Conservation (phyloP, 2,113 vertebrate species). For the Cryptotis parvus region DNA sequence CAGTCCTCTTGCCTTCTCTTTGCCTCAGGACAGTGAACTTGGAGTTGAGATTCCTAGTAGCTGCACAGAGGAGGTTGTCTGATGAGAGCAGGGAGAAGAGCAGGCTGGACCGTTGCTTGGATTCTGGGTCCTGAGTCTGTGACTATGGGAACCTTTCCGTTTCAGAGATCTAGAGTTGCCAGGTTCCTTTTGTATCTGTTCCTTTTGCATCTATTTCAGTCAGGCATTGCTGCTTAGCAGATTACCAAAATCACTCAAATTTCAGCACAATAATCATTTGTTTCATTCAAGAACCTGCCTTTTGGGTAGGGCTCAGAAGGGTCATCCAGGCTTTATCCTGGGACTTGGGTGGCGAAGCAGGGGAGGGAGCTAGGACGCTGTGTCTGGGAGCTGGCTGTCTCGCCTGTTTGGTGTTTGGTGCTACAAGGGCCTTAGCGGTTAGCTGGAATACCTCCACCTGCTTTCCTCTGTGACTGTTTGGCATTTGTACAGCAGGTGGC, state of each 20-base stretch:
- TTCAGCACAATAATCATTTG: background rate
- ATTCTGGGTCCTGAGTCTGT: conserved; percentile 19
- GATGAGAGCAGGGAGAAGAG: conserved; percentile 74
- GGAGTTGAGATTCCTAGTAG: conserved; percentile 72
- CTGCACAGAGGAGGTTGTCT: conserved; percentile 20
- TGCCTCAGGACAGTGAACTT: background rate
- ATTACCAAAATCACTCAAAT: background rate
- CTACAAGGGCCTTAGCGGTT: background rate
- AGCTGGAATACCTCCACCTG: background rate
- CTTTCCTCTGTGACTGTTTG: background rate
- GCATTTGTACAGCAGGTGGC: background rate
- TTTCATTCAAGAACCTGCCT: background rate
- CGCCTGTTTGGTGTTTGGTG: background rate
- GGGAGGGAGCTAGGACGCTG: background rate
- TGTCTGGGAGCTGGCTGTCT: background rate
- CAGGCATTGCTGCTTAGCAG: background rate
- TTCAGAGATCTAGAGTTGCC: background rate
- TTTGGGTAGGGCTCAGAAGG: background rate
- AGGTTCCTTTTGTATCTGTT: background rate
- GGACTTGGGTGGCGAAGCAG: background rate
- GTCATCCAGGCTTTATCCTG: background rate
- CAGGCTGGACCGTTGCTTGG: conserved; percentile 61
- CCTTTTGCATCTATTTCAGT: background rate
- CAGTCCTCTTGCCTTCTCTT: background rate
- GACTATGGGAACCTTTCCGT: background rate